Percentiles rank a stretch among this genome's conserved stretches.
phyloP scores from a whole-genome alignment of 2,113 vertebrate genomes.

The Leptosomus discolor region DNA sequence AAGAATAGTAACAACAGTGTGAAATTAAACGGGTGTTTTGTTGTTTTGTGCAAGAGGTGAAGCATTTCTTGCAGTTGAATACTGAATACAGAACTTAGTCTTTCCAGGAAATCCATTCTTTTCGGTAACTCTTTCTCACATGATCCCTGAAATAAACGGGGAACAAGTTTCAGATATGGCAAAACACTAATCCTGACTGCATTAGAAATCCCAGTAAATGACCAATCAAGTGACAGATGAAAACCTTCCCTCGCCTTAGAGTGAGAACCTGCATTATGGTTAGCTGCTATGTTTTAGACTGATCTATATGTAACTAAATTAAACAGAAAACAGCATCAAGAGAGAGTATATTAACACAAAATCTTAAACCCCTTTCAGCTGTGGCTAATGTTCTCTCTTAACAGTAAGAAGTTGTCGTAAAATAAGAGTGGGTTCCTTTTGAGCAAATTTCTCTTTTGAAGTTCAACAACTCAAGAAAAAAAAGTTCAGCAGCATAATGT shows the following conservation, averaged over 20 bases:
- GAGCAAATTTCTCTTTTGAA: background rate
- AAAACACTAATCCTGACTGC: background rate
- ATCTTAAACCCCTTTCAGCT: background rate
- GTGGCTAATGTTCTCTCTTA: background rate
- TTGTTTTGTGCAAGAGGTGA: background rate
- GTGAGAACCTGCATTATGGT: background rate
- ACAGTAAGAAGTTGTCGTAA: background rate
- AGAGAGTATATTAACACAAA: background rate
- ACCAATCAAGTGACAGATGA: background rate
- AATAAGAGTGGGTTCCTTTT: background rate
- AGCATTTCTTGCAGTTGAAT: background rate
- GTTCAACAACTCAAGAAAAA: background rate
- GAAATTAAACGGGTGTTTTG: background rate
- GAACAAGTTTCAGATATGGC: background rate
- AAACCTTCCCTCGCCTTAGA: background rate
- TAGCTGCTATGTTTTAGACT: background rate
- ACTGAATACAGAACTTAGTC: background rate
- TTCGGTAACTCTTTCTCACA: background rate
- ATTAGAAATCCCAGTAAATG: background rate
- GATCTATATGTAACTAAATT: background rate
- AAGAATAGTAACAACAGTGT: background rate
- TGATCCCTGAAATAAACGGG: background rate
- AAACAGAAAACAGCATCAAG: background rate
- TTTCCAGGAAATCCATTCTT: constrained; percentile 6
- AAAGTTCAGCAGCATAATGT: background rate